Evolutionary conservation across 1,140 invertebrate species (phyloP).

Genomic region (Conus ventricosus): DNA sequence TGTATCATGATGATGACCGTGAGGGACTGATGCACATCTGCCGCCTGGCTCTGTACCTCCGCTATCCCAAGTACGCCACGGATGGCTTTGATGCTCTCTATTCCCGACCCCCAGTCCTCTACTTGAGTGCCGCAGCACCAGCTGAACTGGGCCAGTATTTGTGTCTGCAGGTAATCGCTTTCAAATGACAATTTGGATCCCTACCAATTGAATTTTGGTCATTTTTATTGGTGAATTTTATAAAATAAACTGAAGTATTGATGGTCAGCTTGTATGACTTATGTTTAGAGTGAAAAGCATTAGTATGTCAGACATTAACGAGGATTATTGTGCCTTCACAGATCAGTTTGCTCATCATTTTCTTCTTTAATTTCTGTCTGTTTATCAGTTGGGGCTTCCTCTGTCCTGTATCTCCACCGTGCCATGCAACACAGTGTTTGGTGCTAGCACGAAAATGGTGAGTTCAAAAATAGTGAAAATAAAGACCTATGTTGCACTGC

Average conservation of each 20-base stretch:
- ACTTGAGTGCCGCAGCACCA: constrained; percentile 86
- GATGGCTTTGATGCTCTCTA: constrained; percentile 87
- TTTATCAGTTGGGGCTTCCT: constrained; percentile 82
- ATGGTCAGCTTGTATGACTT: no score
- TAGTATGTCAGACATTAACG: no score
- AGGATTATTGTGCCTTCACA: no score
- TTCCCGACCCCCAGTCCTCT: constrained; percentile 85
- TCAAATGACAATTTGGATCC: no score
- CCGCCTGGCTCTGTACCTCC: constrained; percentile 85
- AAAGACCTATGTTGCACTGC: no score
- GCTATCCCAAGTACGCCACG: constrained; percentile 87
- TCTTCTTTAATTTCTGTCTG: background rate
- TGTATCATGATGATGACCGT: constrained; percentile 86
- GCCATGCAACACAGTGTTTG: constrained; percentile 85
- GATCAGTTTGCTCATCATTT: background rate
- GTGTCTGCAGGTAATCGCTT: constrained; percentile 81
- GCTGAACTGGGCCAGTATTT: constrained; percentile 86
- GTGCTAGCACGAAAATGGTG: constrained; percentile 74
- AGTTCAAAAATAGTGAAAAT: background rate
- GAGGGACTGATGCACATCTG: constrained; percentile 87
- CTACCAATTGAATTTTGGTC: no score
- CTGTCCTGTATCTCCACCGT: constrained; percentile 88
- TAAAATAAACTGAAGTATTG: no score
- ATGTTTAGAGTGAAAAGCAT: no score
- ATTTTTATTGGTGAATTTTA: no score